A percentile compares a stretch with the other conserved stretches of the same genome.
phyloP scores from a whole-genome alignment of 2,888 invertebrate species.

The Microplitis deprimator region DNA sequence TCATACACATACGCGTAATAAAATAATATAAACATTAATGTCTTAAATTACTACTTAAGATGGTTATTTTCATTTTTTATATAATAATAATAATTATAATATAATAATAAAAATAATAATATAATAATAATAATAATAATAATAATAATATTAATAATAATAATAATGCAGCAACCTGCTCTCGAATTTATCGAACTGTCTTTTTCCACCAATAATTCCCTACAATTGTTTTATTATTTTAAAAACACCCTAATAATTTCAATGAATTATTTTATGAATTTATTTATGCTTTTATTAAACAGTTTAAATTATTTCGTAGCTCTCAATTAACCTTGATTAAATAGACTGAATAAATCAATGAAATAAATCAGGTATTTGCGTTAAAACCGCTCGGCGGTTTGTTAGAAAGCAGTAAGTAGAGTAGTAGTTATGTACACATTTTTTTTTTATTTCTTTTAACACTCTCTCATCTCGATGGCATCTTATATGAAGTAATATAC shows the following conservation, averaged over 20 bases:
- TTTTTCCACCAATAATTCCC: slow-evolving; percentile 35
- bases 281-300: slow-evolving; percentile 45
- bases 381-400: slow-evolving; percentile 64
- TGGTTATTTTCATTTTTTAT: slow-evolving; percentile 55
- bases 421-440: slow-evolving; percentile 64
- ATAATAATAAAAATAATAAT: slow-evolving; percentile 42
- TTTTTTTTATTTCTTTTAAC: slow-evolving; percentile 49
- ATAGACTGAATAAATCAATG: slow-evolving; percentile 5
- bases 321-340: slow-evolving; percentile 21
- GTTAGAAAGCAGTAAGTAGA: slow-evolving; percentile 61
- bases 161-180: slow-evolving; percentile 51
- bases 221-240: slow-evolving; percentile 34
- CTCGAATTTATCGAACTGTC: slow-evolving; percentile 30
- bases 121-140: slow-evolving; percentile 54
- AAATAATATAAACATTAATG: slow-evolving; percentile 63
- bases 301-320: slow-evolving; percentile 37
- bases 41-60: slow-evolving; percentile 62
- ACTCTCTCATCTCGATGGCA: slow-evolving; percentile 60
- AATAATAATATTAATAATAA: slow-evolving; percentile 44
- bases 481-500: slow-evolving; percentile 56
- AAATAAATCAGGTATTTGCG: slow-evolving; percentile 45
- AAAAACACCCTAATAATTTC: slow-evolving; percentile 28
- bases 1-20: slow-evolving; percentile 47
- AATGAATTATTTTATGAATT: slow-evolving; percentile 36
- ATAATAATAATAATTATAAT: slow-evolving; percentile 44